Evolutionary conservation across 1,140 invertebrate species (phyloP), one percentile per base, ranked within the genome.

Genomic region (Trichonephila clavata): DNA sequence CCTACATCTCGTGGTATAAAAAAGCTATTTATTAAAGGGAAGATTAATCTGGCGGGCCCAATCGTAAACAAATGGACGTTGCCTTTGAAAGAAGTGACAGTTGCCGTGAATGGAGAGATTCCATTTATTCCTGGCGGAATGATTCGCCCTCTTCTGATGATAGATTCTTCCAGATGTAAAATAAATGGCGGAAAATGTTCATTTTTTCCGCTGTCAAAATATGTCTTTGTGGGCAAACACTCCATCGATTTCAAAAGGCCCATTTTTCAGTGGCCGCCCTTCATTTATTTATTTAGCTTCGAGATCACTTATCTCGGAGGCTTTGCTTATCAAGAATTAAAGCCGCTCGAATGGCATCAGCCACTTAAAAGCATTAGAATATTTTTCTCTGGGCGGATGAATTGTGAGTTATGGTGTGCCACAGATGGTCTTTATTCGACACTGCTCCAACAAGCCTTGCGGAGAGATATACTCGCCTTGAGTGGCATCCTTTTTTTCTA

Each of bases 181-280:
- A 77, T 77, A 27, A 77, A 77, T 77, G 16, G 71, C 32, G 71
- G 71, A 77, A 77, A 39, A 39, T 77, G 27, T 77, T 77, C 71
- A 77, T 77, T 77, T 77, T 77, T 77, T 32, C 27, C 71, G 27
- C 32, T 77, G 71, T 77, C 71, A 77, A 77, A 77, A 39, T 39
- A 32, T 77, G 71, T 77, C 71, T 77, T 24, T 39, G 61, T 39
- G 71, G 71, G 27, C 32, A 39, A 77, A 39, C 27, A 77, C 4
- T 32, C 71, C 71, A 39, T 77, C 71, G 16, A 77, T 77, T 77
- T 77, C 3, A 24, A 77, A 77, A 77, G 27, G 71, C 18, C 27
- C 71, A 77, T 77, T 77, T 77, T 39, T 77, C 71, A 77, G 32
- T 39, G 27, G 71, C 27, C 27, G 61, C 16, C 32, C 32, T 63